Evolutionary conservation across 2,113 vertebrate genomes (phyloP).

Genomic region (Python bivittatus): DNA sequence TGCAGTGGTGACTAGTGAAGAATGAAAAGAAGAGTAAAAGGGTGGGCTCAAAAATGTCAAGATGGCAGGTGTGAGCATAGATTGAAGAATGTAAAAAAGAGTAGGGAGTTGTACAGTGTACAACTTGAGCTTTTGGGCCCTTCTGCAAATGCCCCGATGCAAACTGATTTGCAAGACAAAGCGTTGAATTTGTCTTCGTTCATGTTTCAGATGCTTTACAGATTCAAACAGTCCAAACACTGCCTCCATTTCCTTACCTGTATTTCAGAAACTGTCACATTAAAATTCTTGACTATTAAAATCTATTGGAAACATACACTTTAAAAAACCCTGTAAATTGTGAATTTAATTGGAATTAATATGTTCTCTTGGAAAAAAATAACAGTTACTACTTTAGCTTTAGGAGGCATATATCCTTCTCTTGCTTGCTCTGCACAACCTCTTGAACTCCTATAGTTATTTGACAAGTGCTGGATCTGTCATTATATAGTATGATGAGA

Average conservation of each 20-base stretch:
- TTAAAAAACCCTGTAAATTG: neutral
- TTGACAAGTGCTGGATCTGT: conserved; percentile 14
- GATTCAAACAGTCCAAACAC: neutral
- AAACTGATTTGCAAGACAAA: neutral
- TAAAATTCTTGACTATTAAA: neutral
- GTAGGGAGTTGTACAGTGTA: neutral
- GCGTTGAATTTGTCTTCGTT: too few relatives aligned
- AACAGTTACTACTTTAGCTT: neutral
- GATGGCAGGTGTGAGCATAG: neutral
- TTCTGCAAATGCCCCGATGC: neutral
- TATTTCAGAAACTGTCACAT: neutral
- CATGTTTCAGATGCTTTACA: neutral
- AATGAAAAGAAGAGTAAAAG: neutral
- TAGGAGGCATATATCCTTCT: conserved; percentile 1
- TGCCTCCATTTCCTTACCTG: neutral
- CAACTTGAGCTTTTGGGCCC: neutral
- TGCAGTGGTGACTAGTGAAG: neutral
- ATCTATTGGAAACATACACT: neutral
- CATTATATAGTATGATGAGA: neutral
- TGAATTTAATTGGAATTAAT: neutral
- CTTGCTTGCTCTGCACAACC: neutral
- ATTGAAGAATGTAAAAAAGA: neutral
- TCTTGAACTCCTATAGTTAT: conserved; percentile 32
- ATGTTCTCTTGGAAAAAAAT: conserved; percentile 16
- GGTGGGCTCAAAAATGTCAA: neutral